Percentiles rank a stretch among this genome's conserved stretches.
phyloP scores from a whole-genome alignment of 2,888 invertebrate species.

The Gymnosoma rotundatum region DNA sequence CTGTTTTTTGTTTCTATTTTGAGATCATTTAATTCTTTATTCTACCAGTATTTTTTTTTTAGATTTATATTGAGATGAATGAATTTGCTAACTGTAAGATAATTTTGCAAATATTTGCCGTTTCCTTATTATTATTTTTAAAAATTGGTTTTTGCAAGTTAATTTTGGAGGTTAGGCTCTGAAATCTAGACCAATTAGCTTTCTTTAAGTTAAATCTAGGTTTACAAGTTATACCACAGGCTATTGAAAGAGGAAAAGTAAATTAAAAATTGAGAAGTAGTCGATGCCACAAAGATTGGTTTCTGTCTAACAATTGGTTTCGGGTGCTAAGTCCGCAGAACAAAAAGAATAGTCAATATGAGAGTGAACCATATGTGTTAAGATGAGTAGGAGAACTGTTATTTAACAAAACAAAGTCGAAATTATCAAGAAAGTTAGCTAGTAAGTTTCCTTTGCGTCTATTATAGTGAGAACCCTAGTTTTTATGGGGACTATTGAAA shows the following conservation, averaged over 20 bases:
- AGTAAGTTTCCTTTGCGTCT: too few relatives aligned
- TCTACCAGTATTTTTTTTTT: neutral
- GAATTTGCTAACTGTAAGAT: neutral
- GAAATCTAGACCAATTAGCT: neutral
- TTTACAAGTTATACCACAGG: neutral
- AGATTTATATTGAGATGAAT: neutral
- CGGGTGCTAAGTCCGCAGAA: neutral
- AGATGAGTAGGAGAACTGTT: neutral
- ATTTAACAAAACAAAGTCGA: constrained; percentile 37
- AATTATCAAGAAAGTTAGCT: constrained; percentile 23
- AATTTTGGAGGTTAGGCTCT: neutral
- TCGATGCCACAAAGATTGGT: constrained; percentile 28
- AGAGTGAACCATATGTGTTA: constrained; percentile 57
- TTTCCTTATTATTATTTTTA: constrained; percentile 39
- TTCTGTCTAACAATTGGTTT: neutral
- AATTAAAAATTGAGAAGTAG: constrained; percentile 44
- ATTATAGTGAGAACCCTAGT: constrained; percentile 34
- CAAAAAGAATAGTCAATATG: constrained; percentile 65
- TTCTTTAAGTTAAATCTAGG: neutral
- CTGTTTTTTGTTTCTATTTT: neutral
- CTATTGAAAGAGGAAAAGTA: neutral
- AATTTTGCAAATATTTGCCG: too few relatives aligned
- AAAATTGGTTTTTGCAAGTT: neutral
- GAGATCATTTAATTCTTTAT: neutral
- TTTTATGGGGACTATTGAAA: constrained; percentile 38